Base-by-base conservation (phyloP, 2,113 vertebrate genomes). In the Pithys albifrons region DNA sequence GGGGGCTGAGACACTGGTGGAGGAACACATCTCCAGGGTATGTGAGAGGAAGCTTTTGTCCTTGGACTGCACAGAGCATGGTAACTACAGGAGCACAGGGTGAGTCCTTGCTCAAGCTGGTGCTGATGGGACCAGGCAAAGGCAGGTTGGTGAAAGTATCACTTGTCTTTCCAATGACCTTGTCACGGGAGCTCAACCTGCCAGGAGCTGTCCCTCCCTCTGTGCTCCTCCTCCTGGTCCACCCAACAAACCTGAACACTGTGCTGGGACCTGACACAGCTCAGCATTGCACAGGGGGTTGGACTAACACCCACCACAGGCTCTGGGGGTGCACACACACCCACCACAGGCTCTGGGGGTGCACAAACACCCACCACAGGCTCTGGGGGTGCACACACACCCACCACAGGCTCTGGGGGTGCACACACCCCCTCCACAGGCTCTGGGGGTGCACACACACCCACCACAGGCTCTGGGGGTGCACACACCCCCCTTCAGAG, bases 81-180 rank as follows among this genome's bases (percentile, higher is more conserved):
- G 72, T 19, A 9, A 27, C 52, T 41, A 45, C 70, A 52, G 82
- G 59, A 83, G 82, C 93, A 77, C 33, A 62, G 14, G 88, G 69
- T 3, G 62, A 92, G 73, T 37, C 57, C 76, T 35, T 71, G 65
- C 86, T 92, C 5, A n/a, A 52, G 88, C 92, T 81, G 54, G 28
- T 86, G 92, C 92, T 84, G 76, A 49, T 22, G 6, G 69, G 29
- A 5, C 72, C 33, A 83, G 73, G 65, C 65, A 62, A 86, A 86
- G 49, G 66, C 61, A 84, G 85, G 64, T 64, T 91, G 92, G 61
- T 81, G 85, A 96, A 91, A 94, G 85, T 76, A 92, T 85, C 93
- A 28, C 62, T 87, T 96, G 86, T 90, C 76, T 95, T 90, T 96
- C 79, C 92, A 90, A 71, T 59, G 92, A 96, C 93, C 88, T 93